Evolutionary conservation across 2,888 invertebrate species (phyloP).

Genomic region (Patella pellucida): DNA sequence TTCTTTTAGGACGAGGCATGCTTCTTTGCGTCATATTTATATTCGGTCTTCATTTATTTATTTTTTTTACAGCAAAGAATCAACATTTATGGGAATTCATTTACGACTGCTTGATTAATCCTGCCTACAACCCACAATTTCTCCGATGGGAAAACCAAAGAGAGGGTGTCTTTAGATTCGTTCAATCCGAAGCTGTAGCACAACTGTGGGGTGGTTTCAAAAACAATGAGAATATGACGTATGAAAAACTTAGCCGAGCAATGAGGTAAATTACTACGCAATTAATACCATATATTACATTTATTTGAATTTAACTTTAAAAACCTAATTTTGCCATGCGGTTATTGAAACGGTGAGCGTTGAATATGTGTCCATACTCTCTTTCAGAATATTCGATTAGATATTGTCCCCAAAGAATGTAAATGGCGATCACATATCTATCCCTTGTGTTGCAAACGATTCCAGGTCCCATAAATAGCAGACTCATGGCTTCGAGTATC

Average conservation of each 20-base stretch:
- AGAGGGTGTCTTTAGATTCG: slow-evolving; percentile 88
- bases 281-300: too few species aligned
- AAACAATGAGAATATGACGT: slow-evolving; percentile 90
- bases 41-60: too few species aligned
- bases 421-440: too few species aligned
- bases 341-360: background rate
- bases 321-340: slow-evolving; percentile 18
- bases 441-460: too few species aligned
- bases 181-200: slow-evolving; percentile 90
- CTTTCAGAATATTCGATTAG: too few species aligned
- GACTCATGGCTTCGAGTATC: too few species aligned
- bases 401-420: too few species aligned
- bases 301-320: slow-evolving; percentile 7
- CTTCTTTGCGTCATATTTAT: background rate
- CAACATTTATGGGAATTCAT: slow-evolving; percentile 86
- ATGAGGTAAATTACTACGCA: slow-evolving; percentile 78
- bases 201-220: slow-evolving; percentile 89
- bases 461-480: too few species aligned
- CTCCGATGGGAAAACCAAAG: slow-evolving; percentile 91
- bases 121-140: slow-evolving; percentile 83
- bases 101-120: slow-evolving; percentile 83
- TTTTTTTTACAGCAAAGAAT: slow-evolving; percentile 37
- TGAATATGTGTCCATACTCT: too few species aligned
- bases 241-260: slow-evolving; percentile 91
- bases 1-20: too few species aligned